These are phyloP conservation scores for Notothenia coriiceps DNA, from an alignment of 2,113 vertebrate genomes.

Conservation along the genomic window DNA sequence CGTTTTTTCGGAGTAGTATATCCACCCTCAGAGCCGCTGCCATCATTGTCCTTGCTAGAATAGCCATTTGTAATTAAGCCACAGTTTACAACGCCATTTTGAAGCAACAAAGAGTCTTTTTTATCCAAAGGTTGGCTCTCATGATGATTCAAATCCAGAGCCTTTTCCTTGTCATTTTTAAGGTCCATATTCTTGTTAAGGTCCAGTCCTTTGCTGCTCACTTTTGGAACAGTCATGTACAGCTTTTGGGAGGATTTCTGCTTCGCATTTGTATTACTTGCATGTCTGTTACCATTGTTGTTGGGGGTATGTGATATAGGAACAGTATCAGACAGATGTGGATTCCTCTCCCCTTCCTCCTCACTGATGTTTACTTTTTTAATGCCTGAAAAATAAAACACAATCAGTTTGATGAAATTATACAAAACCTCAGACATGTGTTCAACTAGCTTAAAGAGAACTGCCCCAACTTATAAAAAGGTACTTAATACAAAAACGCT, in stretches of 20 bases:
- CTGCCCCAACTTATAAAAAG: background rate
- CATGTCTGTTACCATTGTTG: conserved; percentile 79
- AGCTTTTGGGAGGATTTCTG: conserved; percentile 75
- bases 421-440: background rate
- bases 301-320: conserved; percentile 73
- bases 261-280: conserved; percentile 77
- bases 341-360: conserved; percentile 80
- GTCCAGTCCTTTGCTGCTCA: conserved; percentile 89
- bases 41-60: conserved; percentile 93
- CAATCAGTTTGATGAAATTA: conserved; percentile 48
- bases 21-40: conserved; percentile 95
- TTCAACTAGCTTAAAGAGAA: background rate
- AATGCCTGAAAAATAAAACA: conserved; percentile 77
- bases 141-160: conserved; percentile 88
- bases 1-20: conserved; percentile 96
- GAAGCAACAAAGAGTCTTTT: conserved; percentile 87
- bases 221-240: conserved; percentile 81
- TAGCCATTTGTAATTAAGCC: conserved; percentile 94
- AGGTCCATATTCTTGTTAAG: conserved; percentile 95
- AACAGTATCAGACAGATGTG: conserved; percentile 70
- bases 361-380: conserved; percentile 81
- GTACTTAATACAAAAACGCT: background rate
- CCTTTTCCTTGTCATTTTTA: conserved; percentile 90
- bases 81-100: conserved; percentile 91
- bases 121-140: conserved; percentile 89